phyloP scores from a whole-genome alignment of 1,140 invertebrate genomes.

The Ridgeia piscesae region DNA sequence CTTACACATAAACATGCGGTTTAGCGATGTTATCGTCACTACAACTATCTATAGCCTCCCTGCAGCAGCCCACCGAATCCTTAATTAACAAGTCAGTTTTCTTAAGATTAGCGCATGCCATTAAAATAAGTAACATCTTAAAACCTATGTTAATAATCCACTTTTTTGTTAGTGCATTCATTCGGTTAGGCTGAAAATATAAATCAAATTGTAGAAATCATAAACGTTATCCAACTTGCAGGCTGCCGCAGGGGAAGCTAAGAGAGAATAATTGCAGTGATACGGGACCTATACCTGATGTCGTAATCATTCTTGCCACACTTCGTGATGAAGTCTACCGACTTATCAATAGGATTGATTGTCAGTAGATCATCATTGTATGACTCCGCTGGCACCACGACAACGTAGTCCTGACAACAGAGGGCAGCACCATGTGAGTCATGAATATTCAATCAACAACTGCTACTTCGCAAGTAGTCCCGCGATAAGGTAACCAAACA shows the following conservation, averaged over 20 bases:
- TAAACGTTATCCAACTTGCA: neutral
- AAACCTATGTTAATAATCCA: neutral
- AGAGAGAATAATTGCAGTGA: conserved; percentile 8
- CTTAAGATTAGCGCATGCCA: neutral
- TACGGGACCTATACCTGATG: conserved; percentile 57
- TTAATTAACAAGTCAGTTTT: neutral
- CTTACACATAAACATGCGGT: neutral
- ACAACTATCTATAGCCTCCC: neutral
- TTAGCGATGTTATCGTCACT: neutral
- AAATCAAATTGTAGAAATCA: neutral
- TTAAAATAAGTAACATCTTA: neutral
- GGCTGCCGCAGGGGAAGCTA: neutral
- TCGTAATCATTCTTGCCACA: conserved; percentile 86
- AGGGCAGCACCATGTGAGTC: neutral
- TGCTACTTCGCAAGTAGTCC: no score
- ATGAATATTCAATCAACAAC: neutral
- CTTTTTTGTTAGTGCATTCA: neutral
- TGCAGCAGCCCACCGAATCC: neutral
- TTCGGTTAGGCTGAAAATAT: neutral
- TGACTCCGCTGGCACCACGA: conserved; percentile 77
- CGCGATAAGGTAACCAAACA: neutral
- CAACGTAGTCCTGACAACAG: conserved; percentile 66
- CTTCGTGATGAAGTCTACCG: conserved; percentile 82
- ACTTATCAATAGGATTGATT: conserved; percentile 82
- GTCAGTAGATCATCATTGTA: conserved; percentile 68